Evolutionary conservation across 2,888 invertebrate species (phyloP).

Genomic region (Diaphora mendica): DNA sequence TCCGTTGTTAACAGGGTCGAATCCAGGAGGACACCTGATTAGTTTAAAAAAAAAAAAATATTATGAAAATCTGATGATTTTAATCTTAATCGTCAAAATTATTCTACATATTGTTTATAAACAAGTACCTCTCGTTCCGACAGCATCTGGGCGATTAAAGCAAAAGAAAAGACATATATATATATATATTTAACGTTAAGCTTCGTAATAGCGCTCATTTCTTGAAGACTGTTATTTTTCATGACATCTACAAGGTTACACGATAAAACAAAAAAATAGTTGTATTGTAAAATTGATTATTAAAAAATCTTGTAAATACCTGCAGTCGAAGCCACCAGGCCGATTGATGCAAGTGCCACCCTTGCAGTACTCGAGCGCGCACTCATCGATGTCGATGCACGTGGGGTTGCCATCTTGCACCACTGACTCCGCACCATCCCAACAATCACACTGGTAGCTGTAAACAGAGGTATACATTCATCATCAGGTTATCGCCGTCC

Average conservation of each 20-base stretch:
- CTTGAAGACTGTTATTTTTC: too few relatives aligned
- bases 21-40: slow-evolving; percentile 92
- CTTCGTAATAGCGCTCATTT: too few relatives aligned
- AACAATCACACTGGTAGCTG: slow-evolving; percentile 91
- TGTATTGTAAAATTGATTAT: too few relatives aligned
- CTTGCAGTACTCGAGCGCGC: slow-evolving; percentile 90
- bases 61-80: too few relatives aligned
- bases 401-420: slow-evolving; percentile 79
- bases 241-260: too few relatives aligned
- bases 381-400: slow-evolving; percentile 93
- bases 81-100: too few relatives aligned
- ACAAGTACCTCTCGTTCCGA: neutral
- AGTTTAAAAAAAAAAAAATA: too few relatives aligned
- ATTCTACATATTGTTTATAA: too few relatives aligned
- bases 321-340: slow-evolving; percentile 91
- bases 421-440: slow-evolving; percentile 88
- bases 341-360: slow-evolving; percentile 92
- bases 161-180: neutral
- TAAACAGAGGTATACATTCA: neutral
- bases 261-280: too few relatives aligned
- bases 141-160: neutral
- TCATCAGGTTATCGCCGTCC: neutral
- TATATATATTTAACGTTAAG: too few relatives aligned
- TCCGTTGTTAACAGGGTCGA: slow-evolving; percentile 93
- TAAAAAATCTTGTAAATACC: slow-evolving; percentile 51